These are phyloP conservation scores for Eupeodes corollae DNA, from an alignment of 1,140 invertebrate genomes.

Conservation along the genomic window DNA sequence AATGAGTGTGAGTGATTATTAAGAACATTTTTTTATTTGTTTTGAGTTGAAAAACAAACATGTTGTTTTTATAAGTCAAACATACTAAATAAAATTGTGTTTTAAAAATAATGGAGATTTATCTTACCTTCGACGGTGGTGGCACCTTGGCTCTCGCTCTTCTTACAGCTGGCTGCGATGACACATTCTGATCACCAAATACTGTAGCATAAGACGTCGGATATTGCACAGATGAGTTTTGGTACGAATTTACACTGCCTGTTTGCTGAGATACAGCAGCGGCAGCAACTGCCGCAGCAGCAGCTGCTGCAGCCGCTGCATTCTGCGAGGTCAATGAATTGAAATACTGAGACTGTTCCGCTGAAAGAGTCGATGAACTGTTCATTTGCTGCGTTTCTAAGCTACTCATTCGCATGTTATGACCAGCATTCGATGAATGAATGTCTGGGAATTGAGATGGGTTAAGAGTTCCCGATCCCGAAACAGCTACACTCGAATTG, in stretches of 20 bases:
- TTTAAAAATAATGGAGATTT: too few relatives aligned
- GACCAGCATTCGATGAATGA: slow-evolving; percentile 2
- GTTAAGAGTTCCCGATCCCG: slow-evolving; percentile 1
- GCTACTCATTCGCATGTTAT: not conserved
- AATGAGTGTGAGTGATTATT: too few relatives aligned
- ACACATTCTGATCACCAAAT: slow-evolving; percentile 21
- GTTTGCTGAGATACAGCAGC: slow-evolving; percentile 2
- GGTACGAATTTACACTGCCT: slow-evolving; percentile 4
- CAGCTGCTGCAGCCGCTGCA: slow-evolving; percentile 22
- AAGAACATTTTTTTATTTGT: too few relatives aligned
- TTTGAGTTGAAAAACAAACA: too few relatives aligned
- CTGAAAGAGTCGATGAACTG: slow-evolving; percentile 30
- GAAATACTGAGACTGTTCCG: slow-evolving; percentile 39
- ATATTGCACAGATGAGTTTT: slow-evolving; percentile 15
- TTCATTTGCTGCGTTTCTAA: slow-evolving; percentile 20
- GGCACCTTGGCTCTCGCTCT: slow-evolving; percentile 65
- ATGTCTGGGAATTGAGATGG: slow-evolving; percentile 7
- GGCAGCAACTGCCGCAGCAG: slow-evolving; percentile 10
- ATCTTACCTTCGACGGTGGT: slow-evolving; percentile 62
- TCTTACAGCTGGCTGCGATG: slow-evolving; percentile 49
- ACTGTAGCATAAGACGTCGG: slow-evolving; percentile 29
- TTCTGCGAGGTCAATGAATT: slow-evolving; percentile 28
- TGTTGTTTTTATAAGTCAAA: too few relatives aligned
- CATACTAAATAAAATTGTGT: too few relatives aligned
- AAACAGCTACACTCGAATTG: slow-evolving; percentile 1